phyloP scores from a whole-genome alignment of 2,113 vertebrate species.

The Myotis davidii region DNA sequence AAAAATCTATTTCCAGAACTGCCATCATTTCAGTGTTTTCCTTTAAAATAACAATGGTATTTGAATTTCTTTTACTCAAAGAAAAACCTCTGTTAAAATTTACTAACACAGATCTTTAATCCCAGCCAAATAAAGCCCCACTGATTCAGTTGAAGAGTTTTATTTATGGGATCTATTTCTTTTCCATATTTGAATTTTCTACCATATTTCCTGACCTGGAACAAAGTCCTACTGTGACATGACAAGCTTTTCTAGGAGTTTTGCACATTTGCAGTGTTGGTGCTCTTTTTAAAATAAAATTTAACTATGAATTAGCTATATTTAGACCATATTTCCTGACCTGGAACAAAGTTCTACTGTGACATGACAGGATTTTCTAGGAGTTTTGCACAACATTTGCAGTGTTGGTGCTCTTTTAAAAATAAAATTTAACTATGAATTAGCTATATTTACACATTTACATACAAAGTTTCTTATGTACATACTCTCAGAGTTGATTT shows the following conservation, averaged over 20 bases:
- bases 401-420: not conserved
- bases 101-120: conserved; percentile 74
- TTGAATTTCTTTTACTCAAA: conserved; percentile 69
- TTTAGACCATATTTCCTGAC: not conserved
- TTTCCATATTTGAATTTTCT: conserved; percentile 44
- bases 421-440: conserved; percentile 21
- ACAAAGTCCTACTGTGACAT: not conserved
- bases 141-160: conserved; percentile 24
- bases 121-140: conserved; percentile 1
- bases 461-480: not conserved
- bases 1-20: conserved; percentile 78
- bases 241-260: not conserved
- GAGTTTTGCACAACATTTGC: not conserved
- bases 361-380: not conserved
- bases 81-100: conserved; percentile 81
- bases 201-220: not conserved
- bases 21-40: conserved; percentile 64
- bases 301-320: not conserved
- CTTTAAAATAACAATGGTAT: conserved; percentile 76
- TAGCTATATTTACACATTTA: not conserved
- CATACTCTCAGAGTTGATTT: not conserved
- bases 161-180: not conserved
- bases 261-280: not conserved
- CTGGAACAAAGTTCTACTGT: not conserved
- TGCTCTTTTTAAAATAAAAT: not conserved